Percentiles rank a stretch among this genome's conserved stretches.
These are phyloP conservation scores for Lasioglossum baleicum DNA, from an alignment of 1,140 invertebrate species.

Conservation along the genomic window DNA sequence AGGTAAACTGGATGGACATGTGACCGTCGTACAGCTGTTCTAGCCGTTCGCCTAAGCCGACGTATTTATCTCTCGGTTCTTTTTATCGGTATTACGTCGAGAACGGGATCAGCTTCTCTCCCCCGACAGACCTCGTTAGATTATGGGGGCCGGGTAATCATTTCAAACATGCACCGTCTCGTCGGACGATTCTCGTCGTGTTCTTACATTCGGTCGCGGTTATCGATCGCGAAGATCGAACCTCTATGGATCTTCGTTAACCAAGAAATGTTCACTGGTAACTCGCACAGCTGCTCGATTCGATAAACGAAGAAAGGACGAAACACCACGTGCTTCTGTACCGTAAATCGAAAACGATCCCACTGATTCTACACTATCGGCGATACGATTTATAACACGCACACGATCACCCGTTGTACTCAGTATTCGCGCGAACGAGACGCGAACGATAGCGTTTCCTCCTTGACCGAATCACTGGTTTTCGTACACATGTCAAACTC, in stretches of 20 bases:
- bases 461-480: background rate
- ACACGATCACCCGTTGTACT: background rate
- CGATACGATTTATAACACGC: constrained; percentile 15
- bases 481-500: constrained; percentile 32
- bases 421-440: constrained; percentile 19
- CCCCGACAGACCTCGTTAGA: background rate
- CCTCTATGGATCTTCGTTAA: background rate
- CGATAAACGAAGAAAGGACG: constrained; percentile 5
- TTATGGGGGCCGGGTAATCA: background rate
- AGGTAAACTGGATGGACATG: background rate
- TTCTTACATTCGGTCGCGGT: constrained; percentile 8
- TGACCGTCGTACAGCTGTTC: constrained; percentile 36
- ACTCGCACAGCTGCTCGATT: background rate
- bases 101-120: constrained; percentile 3
- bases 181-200: background rate
- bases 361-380: background rate
- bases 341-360: constrained; percentile 8
- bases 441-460: constrained; percentile 13
- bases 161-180: constrained; percentile 1
- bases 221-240: constrained; percentile 14
- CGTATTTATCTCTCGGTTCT: too few relatives aligned
- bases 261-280: background rate
- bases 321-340: constrained; percentile 41
- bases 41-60: background rate
- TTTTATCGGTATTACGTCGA: constrained; percentile 8